Conservation (phyloP, 1,140 invertebrate species). For the Contarinia nasturtii region DNA sequence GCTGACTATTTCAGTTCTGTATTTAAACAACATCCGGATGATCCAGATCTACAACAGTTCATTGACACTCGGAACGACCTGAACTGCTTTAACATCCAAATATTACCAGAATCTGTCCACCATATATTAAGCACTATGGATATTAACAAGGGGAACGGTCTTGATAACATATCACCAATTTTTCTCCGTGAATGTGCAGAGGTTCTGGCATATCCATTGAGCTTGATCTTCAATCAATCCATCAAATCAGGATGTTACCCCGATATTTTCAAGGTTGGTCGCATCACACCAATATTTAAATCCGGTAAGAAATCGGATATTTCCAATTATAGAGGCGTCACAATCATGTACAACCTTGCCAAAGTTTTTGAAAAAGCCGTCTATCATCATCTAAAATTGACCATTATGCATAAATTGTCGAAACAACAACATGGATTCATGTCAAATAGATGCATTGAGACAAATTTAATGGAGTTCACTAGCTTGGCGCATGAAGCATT, state of each 20-base stretch:
- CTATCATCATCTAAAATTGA: too few relatives aligned
- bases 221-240: background rate
- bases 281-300: background rate
- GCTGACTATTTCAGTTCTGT: too few relatives aligned
- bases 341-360: too few relatives aligned
- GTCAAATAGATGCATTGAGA: too few relatives aligned
- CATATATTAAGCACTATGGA: background rate
- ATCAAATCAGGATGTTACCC: background rate
- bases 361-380: too few relatives aligned
- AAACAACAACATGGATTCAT: too few relatives aligned
- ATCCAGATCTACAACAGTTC: background rate
- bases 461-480: too few relatives aligned
- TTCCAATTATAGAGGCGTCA: background rate
- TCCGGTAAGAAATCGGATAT: background rate
- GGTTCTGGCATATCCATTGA: background rate
- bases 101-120: background rate
- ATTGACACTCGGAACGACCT: background rate
- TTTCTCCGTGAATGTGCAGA: background rate
- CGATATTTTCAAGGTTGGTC: background rate
- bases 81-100: background rate
- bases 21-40: too few relatives aligned
- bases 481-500: too few relatives aligned
- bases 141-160: background rate
- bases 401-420: too few relatives aligned
- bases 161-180: too few relatives aligned